These are phyloP conservation scores for Trichogramma evanescens DNA, from an alignment of 2,888 invertebrate genomes.

Conservation along the genomic window DNA sequence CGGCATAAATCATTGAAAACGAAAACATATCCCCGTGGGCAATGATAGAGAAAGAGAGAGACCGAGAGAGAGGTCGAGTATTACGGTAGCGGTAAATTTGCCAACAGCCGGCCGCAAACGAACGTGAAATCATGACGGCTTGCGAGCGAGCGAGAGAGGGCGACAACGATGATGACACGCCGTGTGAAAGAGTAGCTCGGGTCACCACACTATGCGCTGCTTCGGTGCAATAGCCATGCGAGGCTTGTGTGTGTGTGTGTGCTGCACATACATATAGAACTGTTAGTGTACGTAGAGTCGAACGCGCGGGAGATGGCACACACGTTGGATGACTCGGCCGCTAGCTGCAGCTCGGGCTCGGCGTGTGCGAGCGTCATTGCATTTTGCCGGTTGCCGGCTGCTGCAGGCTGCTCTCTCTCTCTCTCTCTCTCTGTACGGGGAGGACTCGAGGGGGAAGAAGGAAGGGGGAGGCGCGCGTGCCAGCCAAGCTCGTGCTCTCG, in stretches of 20 bases:
- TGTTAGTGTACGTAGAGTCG: slow-evolving; percentile 20
- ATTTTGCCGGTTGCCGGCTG: too few species aligned
- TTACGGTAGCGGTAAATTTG: slow-evolving; percentile 41
- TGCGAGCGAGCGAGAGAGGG: slow-evolving; percentile 19
- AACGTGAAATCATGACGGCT: slow-evolving; percentile 46
- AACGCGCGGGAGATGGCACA: slow-evolving; percentile 6
- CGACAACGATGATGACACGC: slow-evolving; percentile 24
- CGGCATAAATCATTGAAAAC: slow-evolving; percentile 48
- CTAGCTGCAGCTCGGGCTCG: too few species aligned
- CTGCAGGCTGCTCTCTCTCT: too few species aligned
- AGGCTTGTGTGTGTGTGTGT: slow-evolving; percentile 23
- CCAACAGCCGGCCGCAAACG: slow-evolving; percentile 47
- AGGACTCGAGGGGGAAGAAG: slow-evolving; percentile 46
- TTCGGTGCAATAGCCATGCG: slow-evolving; percentile 10
- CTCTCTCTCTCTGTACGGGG: slow-evolving; percentile 8
- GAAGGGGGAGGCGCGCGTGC: slow-evolving; percentile 37
- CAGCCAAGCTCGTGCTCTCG: slow-evolving; percentile 32
- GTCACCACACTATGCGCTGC: slow-evolving; percentile 17
- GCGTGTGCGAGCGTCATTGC: too few species aligned
- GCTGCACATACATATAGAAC: slow-evolving; percentile 6
- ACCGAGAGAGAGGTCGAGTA: too few species aligned
- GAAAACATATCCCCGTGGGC: slow-evolving; percentile 47
- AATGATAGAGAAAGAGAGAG: too few species aligned
- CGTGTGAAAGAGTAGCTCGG: slow-evolving; percentile 26
- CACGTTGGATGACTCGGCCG: not conserved